Percentiles rank a stretch among this genome's conserved stretches.
These are phyloP conservation scores for Psilanteris sp. DNA, from an alignment of 1,140 invertebrate species.

Conservation along the genomic window DNA sequence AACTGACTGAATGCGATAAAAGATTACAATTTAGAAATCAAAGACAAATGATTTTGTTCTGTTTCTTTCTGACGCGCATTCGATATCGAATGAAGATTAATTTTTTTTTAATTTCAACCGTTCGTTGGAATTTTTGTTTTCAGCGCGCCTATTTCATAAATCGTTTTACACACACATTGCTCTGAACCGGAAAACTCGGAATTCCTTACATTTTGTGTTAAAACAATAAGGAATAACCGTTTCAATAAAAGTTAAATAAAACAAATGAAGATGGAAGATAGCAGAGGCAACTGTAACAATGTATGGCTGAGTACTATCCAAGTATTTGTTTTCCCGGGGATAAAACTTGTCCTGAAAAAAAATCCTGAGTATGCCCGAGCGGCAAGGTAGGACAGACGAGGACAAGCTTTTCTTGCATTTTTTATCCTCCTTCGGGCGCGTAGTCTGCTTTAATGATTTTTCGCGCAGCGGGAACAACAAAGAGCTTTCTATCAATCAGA, in stretches of 20 bases:
- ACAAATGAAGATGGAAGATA: constrained; percentile 19
- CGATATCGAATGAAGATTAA: no score
- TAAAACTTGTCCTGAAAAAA: constrained; percentile 33
- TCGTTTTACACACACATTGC: no score
- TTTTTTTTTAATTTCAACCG: no score
- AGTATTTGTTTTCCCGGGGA: constrained; percentile 34
- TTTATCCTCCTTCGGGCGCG: constrained; percentile 32
- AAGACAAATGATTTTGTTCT: no score
- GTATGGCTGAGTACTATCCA: constrained; percentile 12
- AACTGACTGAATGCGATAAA: no score
- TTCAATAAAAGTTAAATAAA: constrained; percentile 20
- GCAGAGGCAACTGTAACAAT: background rate
- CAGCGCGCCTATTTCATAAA: no score
- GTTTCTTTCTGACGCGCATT: no score
- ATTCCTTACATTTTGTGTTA: no score
- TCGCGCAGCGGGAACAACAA: constrained; percentile 24
- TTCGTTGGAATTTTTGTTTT: no score
- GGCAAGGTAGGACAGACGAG: constrained; percentile 15
- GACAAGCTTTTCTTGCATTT: constrained; percentile 45
- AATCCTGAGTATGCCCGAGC: constrained; percentile 18
- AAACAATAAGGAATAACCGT: no score
- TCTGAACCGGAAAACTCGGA: no score
- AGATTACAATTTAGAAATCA: no score
- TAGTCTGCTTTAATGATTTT: constrained; percentile 46
- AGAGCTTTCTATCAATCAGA: constrained; percentile 36